phyloP scores from a whole-genome alignment of 2,797 vertebrate species.

The Cheirogaleus major region DNA sequence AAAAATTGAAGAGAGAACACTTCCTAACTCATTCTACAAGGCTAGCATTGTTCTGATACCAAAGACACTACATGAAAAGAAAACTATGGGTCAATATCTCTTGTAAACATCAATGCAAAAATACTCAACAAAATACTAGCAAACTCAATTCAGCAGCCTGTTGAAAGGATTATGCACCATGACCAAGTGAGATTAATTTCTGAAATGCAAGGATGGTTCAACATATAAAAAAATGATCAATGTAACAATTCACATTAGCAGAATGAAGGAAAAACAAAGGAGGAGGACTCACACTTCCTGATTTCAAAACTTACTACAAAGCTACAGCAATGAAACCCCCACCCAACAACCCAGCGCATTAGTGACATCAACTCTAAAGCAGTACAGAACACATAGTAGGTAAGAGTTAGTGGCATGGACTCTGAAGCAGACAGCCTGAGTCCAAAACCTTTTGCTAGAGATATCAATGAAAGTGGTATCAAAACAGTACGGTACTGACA shows the following conservation, averaged over 20 bases:
- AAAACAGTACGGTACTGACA: background rate
- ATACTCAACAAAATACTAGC: background rate
- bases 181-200: background rate
- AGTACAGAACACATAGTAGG: background rate
- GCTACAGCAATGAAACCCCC: background rate
- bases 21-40: background rate
- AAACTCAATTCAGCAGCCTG: background rate
- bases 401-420: background rate
- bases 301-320: background rate
- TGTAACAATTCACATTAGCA: background rate
- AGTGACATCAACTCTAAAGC: background rate
- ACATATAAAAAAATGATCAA: background rate
- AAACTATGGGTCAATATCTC: background rate
- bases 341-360: background rate
- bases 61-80: background rate
- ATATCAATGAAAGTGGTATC: background rate
- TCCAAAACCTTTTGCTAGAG: background rate
- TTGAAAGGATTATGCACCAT: background rate
- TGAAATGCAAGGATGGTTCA: background rate
- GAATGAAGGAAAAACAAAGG: background rate
- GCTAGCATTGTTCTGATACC: background rate
- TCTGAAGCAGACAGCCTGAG: background rate
- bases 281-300: background rate
- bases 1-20: background rate
- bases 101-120: background rate